Evolutionary conservation across 64 coral and sea anemone species (phyloP), one percentile per base, ranked within the genome.

Genomic region (Pocillopora damicornis): DNA sequence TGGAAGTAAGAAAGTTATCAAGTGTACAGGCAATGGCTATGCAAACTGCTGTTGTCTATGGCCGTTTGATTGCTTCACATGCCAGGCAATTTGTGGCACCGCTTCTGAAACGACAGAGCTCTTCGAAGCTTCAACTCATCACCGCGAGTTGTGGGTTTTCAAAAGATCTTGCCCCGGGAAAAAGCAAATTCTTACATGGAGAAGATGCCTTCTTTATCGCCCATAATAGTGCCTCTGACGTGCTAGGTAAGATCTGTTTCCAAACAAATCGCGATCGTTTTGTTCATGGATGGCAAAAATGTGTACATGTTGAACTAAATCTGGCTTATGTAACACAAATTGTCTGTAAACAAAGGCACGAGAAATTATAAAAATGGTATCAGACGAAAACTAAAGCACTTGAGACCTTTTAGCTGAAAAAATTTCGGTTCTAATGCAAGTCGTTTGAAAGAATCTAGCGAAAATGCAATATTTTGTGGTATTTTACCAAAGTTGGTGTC

Each of bases 201-300:
- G 97, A 99, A 36, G 97, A 99, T 95, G 93, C 97, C 77, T 99
- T 84, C 58, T 99, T 99, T 61, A 80, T 95, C 35, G 87, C 97
- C 25, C 89, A 90, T 67, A 95, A 88, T 71, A 87, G 82, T 20
- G 73, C 57, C 16, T 86, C 75, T 65, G 95, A 93, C 73, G 93
- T 99, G 78, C 64, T 99, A 87, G 97, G 97, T 99, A 86, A 76
- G 94, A 71, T 23, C n/a, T 71, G 67, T 71, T 71, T 71, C 20
- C 3, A 71, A 71, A 25, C 67, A 25, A 25, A 30, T 71, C 25
- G 25, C 11, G 18, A 25, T n/a, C 18, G 7, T 51, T 51, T 51
- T 51, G 67, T n/a, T 1, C 1, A 9, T 25, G 9, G 67, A 71
- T 71, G 22, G 22, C 22, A 11, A 25, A 20, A 11, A 9, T n/a